Conservation (phyloP, 2,113 vertebrate species). For the Rhizomys pruinosus region DNA sequence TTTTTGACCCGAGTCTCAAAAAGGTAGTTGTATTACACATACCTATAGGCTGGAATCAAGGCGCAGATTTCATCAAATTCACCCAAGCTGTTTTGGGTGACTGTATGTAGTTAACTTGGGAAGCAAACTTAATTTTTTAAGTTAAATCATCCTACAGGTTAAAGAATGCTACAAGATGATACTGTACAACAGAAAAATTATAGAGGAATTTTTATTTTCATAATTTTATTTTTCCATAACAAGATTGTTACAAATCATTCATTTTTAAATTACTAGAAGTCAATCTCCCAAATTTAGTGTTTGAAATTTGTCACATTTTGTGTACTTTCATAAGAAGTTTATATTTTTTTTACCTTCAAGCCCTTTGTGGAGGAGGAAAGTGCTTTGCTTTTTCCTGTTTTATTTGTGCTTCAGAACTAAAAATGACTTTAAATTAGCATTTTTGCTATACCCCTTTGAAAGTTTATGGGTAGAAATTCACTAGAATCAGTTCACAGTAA, state of each 20-base stretch:
- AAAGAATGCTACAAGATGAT: no score
- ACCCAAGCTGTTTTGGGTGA: no score
- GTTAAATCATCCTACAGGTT: no score
- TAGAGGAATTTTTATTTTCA: neutral
- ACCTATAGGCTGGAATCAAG: no score
- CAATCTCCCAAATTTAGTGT: neutral
- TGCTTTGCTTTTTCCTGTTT: neutral
- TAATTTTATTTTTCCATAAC: neutral
- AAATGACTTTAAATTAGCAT: neutral
- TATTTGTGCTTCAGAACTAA: neutral
- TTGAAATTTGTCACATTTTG: conserved; percentile 44
- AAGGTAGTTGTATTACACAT: no score
- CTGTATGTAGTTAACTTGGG: no score
- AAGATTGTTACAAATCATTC: neutral
- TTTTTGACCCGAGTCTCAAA: no score
- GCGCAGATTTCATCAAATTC: no score
- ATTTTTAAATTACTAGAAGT: conserved; percentile 12
- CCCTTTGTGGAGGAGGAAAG: neutral
- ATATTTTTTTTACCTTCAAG: neutral
- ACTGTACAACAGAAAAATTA: no score
- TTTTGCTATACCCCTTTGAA: conserved; percentile 38
- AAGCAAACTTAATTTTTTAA: no score
- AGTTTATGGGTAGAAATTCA: conserved; percentile 3
- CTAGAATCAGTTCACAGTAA: neutral
- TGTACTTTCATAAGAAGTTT: conserved; percentile 16